Conservation (phyloP, 2,888 invertebrate genomes). For the Cyrtodaria siliqua region DNA sequence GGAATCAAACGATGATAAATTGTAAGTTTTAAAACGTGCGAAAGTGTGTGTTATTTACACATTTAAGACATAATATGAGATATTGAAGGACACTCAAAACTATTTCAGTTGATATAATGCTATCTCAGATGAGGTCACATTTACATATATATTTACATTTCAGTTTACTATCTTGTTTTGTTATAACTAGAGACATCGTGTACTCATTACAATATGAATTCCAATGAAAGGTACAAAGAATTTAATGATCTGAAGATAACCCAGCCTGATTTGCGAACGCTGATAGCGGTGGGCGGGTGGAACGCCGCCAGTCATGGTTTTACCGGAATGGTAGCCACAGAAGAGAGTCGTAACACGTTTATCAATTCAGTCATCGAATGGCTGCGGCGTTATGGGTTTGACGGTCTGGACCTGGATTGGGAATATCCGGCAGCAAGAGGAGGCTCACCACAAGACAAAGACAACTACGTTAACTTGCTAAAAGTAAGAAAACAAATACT, state of each 20-base stretch:
- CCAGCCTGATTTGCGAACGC: conserved; percentile 76
- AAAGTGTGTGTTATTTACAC: too few relatives aligned
- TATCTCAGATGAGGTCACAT: too few relatives aligned
- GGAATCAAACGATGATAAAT: too few relatives aligned
- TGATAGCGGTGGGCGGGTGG: conserved; percentile 83
- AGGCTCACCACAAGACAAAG: conserved; percentile 74
- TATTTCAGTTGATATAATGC: too few relatives aligned
- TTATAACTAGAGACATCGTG: too few relatives aligned
- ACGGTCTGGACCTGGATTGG: conserved; percentile 82
- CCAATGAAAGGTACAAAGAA: conserved; percentile 65
- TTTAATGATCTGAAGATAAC: conserved; percentile 73
- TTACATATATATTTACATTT: too few relatives aligned
- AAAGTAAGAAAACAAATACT: too few relatives aligned
- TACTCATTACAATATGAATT: too few relatives aligned
- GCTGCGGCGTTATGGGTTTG: conserved; percentile 73
- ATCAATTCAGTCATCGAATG: conserved; percentile 69
- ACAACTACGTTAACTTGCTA: conserved; percentile 70
- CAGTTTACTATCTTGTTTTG: too few relatives aligned
- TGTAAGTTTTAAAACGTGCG: too few relatives aligned
- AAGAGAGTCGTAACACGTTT: conserved; percentile 65
- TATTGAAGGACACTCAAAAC: too few relatives aligned
- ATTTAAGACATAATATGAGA: too few relatives aligned
- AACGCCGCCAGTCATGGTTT: conserved; percentile 77
- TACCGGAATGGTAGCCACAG: conserved; percentile 71
- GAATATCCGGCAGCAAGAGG: conserved; percentile 81